Evolutionary conservation across 2,888 invertebrate species (phyloP), one percentile per base, ranked within the genome.

Genomic region (Coleophora flavipennella): DNA sequence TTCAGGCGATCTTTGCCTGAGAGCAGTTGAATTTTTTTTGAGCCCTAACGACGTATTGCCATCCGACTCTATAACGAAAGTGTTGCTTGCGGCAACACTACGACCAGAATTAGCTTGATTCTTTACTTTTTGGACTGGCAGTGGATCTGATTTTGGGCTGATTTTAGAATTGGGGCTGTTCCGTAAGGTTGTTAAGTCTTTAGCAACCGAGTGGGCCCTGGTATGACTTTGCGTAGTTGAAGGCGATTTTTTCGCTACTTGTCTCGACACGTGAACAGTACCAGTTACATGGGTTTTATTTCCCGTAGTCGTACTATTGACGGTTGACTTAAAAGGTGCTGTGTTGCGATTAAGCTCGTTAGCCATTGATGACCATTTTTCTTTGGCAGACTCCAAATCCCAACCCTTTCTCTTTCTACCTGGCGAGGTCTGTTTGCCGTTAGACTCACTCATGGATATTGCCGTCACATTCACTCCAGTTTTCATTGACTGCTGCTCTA

Each of bases 361-460:
- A 1, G 85, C 86, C 75, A 85, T 81, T 11, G 76, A 77, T 9
- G 85, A 83, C 85, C 85, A 86, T 53, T 84, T 84, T 0, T 70
- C 71, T 67, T 84, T 85, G 6, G 86, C 84, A 8, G 75, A 57
- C 44, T 78, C 81, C 35, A 84, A 54, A 43, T 85, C 84, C 84
- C 85, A 84, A 46, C 75, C 83, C 39, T 79, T 67, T 13, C 85
- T 65, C 52, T 83, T 84, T 44, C 75, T 81, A 41, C 51, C 57
- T 11, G 66, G 55, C 8, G 59, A 54, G 41, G 45, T 65, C 2
- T 83, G 50, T 43, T 77, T 78, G 2, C 79, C 77, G 2, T 68
- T 49, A 1, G 84, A 84, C 45, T 85, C 85, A 31, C 84, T 85
- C 85, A 85, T 85, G 2, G 86, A 86, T 48, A 85, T 81, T n/a